Evolutionary conservation across 35 echinoderm and acorn worm genomes (phyloP).

Genomic region (Lytechinus variegatus): DNA sequence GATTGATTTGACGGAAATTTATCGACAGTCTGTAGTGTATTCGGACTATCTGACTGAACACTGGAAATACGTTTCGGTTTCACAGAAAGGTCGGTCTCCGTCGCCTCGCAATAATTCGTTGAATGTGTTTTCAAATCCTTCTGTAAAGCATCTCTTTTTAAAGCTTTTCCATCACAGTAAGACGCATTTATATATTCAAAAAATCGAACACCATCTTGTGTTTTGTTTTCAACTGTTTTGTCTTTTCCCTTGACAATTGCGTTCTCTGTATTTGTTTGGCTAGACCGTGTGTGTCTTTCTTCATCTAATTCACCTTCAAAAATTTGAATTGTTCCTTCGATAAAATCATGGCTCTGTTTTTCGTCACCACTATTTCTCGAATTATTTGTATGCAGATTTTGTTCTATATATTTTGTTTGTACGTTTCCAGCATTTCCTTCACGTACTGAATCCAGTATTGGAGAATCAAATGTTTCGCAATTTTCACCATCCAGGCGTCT

Average conservation of each 20-base stretch:
- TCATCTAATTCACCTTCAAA: not conserved
- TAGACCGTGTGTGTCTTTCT: not conserved
- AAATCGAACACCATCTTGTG: not conserved
- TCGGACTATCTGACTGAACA: too few relatives aligned
- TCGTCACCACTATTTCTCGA: not conserved
- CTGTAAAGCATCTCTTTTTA: too few relatives aligned
- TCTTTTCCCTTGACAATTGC: not conserved
- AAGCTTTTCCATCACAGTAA: too few relatives aligned
- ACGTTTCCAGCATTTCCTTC: not conserved
- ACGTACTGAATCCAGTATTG: not conserved
- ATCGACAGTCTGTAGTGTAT: too few relatives aligned
- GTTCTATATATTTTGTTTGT: not conserved
- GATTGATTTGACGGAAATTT: too few relatives aligned
- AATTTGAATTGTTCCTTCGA: not conserved
- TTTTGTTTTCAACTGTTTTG: not conserved
- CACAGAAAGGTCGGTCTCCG: too few relatives aligned
- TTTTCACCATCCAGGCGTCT: not conserved
- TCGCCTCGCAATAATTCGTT: too few relatives aligned
- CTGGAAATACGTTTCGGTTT: too few relatives aligned
- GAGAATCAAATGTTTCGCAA: not conserved
- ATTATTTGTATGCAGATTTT: not conserved
- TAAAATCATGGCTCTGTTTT: not conserved
- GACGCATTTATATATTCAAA: not conserved
- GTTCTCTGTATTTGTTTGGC: not conserved
- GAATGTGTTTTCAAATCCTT: too few relatives aligned